Conservation (phyloP, 2,797 vertebrate species). For the Selene dorsalis region DNA sequence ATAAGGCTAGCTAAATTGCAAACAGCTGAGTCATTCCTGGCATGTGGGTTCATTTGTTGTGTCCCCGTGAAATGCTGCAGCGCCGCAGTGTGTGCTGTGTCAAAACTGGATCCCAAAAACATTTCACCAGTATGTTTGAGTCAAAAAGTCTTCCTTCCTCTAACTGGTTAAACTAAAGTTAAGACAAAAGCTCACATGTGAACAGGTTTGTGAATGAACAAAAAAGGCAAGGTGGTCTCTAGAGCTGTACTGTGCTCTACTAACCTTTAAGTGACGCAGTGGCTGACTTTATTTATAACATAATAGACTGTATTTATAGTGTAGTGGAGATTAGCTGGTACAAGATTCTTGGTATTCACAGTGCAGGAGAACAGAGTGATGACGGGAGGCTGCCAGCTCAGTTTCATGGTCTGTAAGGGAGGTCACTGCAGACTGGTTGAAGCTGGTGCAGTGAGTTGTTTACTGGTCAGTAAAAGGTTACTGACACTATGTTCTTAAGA, state of each 20-base stretch:
- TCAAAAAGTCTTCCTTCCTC: neutral
- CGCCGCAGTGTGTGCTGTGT: neutral
- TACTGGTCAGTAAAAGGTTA: slow-evolving; percentile 72
- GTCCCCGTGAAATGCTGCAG: slow-evolving; percentile 4
- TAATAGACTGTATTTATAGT: slow-evolving; percentile 68
- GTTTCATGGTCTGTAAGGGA: slow-evolving; percentile 58
- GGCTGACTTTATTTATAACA: slow-evolving; percentile 48
- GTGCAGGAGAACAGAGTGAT: slow-evolving; percentile 5
- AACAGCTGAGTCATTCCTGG: slow-evolving; percentile 30
- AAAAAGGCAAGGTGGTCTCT: neutral
- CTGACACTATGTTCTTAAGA: slow-evolving; percentile 53
- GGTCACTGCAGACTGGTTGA: slow-evolving; percentile 50
- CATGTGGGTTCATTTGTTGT: slow-evolving; percentile 5
- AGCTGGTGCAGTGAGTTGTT: slow-evolving; percentile 72
- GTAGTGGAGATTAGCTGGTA: slow-evolving; percentile 54
- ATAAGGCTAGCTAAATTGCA: neutral
- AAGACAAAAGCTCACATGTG: neutral
- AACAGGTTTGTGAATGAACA: slow-evolving; percentile 5
- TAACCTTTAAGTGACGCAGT: slow-evolving; percentile 60
- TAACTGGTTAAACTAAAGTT: neutral
- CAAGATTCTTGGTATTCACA: slow-evolving; percentile 54
- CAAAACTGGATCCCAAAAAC: neutral
- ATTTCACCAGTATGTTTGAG: neutral
- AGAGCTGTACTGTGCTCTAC: slow-evolving; percentile 22
- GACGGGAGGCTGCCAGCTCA: slow-evolving; percentile 52